Percentiles rank a stretch among this genome's conserved stretches.
These are phyloP conservation scores for Hermaeophaga mercurialis DNA, from an alignment of 2,888 invertebrate genomes.

Conservation along the genomic window DNA sequence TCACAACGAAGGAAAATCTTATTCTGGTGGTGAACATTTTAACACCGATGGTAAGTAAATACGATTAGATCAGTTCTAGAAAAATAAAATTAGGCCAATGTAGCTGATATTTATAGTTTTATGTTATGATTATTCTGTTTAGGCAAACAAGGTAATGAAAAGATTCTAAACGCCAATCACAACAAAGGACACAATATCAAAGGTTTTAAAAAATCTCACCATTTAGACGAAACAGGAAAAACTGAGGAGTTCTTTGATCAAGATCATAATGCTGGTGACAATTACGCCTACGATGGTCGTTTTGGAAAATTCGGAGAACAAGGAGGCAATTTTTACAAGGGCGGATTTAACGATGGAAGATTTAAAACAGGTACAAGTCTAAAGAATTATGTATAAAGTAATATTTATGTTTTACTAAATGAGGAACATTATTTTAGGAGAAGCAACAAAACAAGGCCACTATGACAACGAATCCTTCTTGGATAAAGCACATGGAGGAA, in stretches of 20 bases:
- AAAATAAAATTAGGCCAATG: no score
- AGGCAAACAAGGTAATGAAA: conserved; percentile 62
- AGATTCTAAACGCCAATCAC: conserved; percentile 64
- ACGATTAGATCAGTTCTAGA: no score
- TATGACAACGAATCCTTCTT: conserved; percentile 62
- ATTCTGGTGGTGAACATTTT: conserved; percentile 64
- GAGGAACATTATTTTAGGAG: conserved; percentile 46
- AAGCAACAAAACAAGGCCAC: conserved; percentile 65
- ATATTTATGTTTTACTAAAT: background rate
- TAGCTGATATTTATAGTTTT: no score
- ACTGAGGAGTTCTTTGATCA: conserved; percentile 70
- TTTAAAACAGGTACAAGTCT: conserved; percentile 59
- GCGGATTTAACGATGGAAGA: conserved; percentile 65
- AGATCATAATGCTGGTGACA: conserved; percentile 67
- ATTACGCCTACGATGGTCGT: conserved; percentile 63
- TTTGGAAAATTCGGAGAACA: conserved; percentile 65
- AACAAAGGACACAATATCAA: conserved; percentile 70
- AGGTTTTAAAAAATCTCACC: conserved; percentile 70
- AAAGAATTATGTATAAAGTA: background rate
- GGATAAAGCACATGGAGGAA: conserved; percentile 64
- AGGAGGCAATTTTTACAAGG: conserved; percentile 64
- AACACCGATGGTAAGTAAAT: conserved; percentile 63
- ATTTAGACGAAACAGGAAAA: conserved; percentile 70
- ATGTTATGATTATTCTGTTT: conserved; percentile 2
- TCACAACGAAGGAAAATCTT: conserved; percentile 65